Percentiles rank a stretch among this genome's conserved stretches.
Evolutionary conservation across 2,113 vertebrate species (phyloP).

Genomic region (Channa maculata): DNA sequence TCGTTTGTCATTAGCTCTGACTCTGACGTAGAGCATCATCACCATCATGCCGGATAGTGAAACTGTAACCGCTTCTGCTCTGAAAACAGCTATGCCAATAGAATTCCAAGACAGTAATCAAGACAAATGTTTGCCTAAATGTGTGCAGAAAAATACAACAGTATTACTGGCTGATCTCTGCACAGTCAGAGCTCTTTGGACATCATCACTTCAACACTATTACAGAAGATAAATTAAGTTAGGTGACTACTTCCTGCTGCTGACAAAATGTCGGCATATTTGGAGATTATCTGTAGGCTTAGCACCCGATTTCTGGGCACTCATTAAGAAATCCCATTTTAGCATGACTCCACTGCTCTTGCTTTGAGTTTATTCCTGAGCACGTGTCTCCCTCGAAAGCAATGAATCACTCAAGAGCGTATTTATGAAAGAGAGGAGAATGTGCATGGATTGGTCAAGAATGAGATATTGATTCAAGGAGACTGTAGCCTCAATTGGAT

Average conservation of each 20-base stretch:
- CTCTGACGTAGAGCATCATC: not conserved
- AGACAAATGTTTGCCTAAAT: slow-evolving; percentile 14
- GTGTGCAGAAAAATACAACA: not conserved
- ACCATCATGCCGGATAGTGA: slow-evolving; percentile 13
- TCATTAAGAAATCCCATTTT: not conserved
- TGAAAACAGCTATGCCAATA: slow-evolving; percentile 21
- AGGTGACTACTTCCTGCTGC: not conserved
- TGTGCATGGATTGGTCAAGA: slow-evolving; percentile 43
- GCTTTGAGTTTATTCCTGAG: slow-evolving; percentile 3
- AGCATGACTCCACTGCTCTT: slow-evolving; percentile 1
- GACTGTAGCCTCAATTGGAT: slow-evolving; percentile 64
- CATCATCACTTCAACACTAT: slow-evolving; percentile 1
- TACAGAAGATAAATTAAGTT: not conserved
- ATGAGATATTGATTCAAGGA: slow-evolving; percentile 63
- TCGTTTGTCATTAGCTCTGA: slow-evolving; percentile 18
- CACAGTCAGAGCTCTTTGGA: not conserved
- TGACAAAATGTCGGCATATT: slow-evolving; percentile 36
- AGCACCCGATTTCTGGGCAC: slow-evolving; percentile 2
- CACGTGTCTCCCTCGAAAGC: slow-evolving; percentile 39
- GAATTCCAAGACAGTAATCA: slow-evolving; percentile 13
- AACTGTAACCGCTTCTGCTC: slow-evolving; percentile 24
- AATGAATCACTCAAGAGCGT: slow-evolving; percentile 56
- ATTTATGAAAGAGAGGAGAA: slow-evolving; percentile 46
- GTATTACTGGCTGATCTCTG: slow-evolving; percentile 1
- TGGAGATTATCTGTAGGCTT: slow-evolving; percentile 6